Conservation (phyloP, 2,113 vertebrate genomes). For the western clawed frog (Xenopus tropicalis) region UCB_Xtro_10.0 CM004445.2:43045001-43045500, state of each 20-base stretch:
- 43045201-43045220: no score
- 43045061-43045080: no score
- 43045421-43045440: conserved; percentile 35
- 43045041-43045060: no score
- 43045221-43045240: no score
- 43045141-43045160: no score
- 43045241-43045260: neutral
- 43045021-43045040: no score
- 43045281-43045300: conserved; percentile 8
- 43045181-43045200: no score
- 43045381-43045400: conserved; percentile 5
- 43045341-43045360: conserved; percentile 3
- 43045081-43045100: no score
- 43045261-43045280: conserved; percentile 1
- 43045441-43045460: conserved; percentile 33
- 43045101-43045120: no score
- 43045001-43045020: no score
- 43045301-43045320: conserved; percentile 3
- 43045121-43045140: no score
- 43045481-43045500: conserved; percentile 8
- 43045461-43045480: conserved; percentile 2
- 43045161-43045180: no score
- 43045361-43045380: neutral
- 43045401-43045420: neutral
- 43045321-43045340: conserved; percentile 8